Percentiles rank a stretch among this genome's conserved stretches.
These are phyloP conservation scores for Cosmorhoe ocellata DNA, from an alignment of 2,888 invertebrate genomes.

Conservation along the genomic window DNA sequence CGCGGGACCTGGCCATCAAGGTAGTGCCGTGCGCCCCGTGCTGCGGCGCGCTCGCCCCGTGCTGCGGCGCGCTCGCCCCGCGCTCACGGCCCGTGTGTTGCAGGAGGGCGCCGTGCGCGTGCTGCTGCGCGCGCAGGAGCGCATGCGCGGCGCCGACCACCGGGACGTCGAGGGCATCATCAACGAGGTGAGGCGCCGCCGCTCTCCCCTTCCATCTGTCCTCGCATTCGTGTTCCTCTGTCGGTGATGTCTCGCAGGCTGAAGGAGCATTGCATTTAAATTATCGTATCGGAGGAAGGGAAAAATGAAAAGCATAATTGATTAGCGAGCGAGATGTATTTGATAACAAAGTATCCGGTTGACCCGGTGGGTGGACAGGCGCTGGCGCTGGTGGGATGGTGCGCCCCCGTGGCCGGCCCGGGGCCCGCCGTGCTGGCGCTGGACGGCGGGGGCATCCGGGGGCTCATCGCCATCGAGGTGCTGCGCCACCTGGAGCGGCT, in stretches of 20 bases:
- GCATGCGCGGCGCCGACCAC: constrained; percentile 52
- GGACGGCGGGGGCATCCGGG: constrained; percentile 95
- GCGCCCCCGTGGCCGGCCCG: constrained; percentile 85
- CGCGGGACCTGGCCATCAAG: constrained; percentile 88
- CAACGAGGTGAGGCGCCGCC: constrained; percentile 58
- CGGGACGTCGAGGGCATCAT: constrained; percentile 52
- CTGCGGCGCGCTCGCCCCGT: too few relatives aligned
- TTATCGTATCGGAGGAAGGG: too few relatives aligned
- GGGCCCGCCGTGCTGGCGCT: constrained; percentile 92
- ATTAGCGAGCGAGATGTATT: too few relatives aligned
- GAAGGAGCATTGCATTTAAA: too few relatives aligned
- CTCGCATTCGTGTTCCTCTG: too few relatives aligned
- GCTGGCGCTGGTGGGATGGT: constrained; percentile 87
- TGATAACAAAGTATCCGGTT: too few relatives aligned
- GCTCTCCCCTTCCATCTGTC: background rate
- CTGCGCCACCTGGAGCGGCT: constrained; percentile 89
- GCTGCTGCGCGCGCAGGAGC: constrained; percentile 80
- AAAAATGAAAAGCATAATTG: too few relatives aligned
- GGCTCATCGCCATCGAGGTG: constrained; percentile 92
- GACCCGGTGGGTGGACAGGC: too few relatives aligned
- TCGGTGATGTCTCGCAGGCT: too few relatives aligned
- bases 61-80: too few relatives aligned
- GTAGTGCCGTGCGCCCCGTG: too few relatives aligned
- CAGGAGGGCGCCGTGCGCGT: constrained; percentile 86
- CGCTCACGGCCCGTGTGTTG: too few relatives aligned